phyloP scores from a whole-genome alignment of 2,888 invertebrate species.

The Trissonchulus latispiculum region DNA sequence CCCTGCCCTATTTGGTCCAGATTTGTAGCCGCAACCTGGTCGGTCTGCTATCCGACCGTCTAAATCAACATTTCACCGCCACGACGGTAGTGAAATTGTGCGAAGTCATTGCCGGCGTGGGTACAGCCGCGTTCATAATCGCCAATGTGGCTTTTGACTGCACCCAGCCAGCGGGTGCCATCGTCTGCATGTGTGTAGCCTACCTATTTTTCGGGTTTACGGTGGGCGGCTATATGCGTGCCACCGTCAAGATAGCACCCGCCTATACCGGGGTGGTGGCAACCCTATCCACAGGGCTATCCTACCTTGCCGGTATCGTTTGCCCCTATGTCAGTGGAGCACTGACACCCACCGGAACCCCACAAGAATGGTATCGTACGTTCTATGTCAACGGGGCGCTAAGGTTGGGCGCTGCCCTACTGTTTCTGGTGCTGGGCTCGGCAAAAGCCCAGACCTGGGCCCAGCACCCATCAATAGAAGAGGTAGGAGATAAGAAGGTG shows the following conservation, averaged over 20 bases:
- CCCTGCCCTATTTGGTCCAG: slow-evolving; percentile 5
- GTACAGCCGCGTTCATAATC: background rate
- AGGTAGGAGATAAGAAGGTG: too few relatives aligned
- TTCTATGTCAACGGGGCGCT: background rate
- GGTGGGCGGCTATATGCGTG: slow-evolving; percentile 6
- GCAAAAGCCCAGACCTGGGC: background rate
- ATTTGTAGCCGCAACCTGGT: background rate
- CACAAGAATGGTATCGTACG: background rate
- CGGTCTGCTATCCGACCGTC: background rate
- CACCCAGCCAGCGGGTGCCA: background rate
- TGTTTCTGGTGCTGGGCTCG: background rate
- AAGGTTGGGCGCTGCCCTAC: background rate
- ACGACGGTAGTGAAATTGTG: background rate
- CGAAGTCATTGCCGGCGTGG: background rate
- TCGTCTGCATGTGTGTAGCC: background rate
- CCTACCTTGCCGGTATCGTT: background rate
- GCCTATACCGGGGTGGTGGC: background rate
- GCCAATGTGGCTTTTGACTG: background rate
- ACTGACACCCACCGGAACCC: background rate
- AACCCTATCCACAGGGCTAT: background rate
- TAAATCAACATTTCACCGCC: background rate
- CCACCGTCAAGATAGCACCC: background rate
- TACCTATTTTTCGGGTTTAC: slow-evolving; percentile 12
- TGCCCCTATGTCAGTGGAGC: background rate
- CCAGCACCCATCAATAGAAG: background rate